These are phyloP conservation scores for Cyprinodon variegatus DNA, from an alignment of 2,113 vertebrate genomes.

Conservation along the genomic window DNA sequence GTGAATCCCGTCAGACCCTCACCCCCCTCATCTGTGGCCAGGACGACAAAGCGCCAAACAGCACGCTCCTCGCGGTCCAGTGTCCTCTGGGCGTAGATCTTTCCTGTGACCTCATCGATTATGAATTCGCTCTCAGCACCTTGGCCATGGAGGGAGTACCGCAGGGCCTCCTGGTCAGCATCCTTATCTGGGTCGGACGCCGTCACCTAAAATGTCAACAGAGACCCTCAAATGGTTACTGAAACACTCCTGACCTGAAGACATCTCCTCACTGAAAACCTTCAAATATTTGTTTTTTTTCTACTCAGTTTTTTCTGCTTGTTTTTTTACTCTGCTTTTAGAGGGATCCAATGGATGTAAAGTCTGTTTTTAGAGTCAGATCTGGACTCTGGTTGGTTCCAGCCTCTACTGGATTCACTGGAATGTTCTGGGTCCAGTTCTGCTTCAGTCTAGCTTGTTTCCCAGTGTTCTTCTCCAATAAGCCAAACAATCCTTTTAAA, in stretches of 20 bases:
- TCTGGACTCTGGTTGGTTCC: too few relatives aligned
- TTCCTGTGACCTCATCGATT: constrained; percentile 87
- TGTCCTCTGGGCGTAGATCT: constrained; percentile 85
- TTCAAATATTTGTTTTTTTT: neutral
- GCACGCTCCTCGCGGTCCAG: constrained; percentile 87
- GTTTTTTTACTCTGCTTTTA: too few relatives aligned
- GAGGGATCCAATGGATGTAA: too few relatives aligned
- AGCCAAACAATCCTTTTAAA: too few relatives aligned
- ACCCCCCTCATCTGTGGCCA: constrained; percentile 89
- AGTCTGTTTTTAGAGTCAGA: too few relatives aligned
- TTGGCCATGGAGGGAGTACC: constrained; percentile 88
- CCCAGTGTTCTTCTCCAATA: too few relatives aligned
- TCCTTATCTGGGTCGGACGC: constrained; percentile 88
- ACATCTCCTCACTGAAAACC: neutral
- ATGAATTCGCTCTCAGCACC: constrained; percentile 88
- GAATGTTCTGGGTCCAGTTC: too few relatives aligned
- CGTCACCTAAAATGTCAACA: constrained; percentile 80
- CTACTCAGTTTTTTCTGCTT: neutral
- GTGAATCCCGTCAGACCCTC: constrained; percentile 92
- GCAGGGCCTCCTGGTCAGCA: constrained; percentile 83
- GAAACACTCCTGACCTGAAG: neutral
- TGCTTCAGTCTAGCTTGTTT: too few relatives aligned
- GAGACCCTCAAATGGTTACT: neutral
- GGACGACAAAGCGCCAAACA: constrained; percentile 88
- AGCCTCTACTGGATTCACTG: too few relatives aligned